Percentiles rank a stretch among this genome's conserved stretches.
Conservation (phyloP, 2,797 vertebrate species). For the Gila robusta region DNA sequence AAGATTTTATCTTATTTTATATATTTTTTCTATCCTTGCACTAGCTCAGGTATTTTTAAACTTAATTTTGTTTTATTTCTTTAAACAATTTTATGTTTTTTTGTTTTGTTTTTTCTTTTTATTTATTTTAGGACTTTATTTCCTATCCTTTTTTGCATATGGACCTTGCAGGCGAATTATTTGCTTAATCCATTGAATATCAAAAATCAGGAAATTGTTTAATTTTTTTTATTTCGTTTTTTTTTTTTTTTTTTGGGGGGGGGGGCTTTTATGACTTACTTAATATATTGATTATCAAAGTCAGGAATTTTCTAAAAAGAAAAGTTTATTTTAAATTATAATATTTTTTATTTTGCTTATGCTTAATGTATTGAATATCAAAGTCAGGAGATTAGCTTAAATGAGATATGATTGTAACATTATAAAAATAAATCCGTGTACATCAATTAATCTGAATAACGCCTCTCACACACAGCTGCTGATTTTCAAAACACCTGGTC, state of each 20-base stretch:
- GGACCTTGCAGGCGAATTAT: not conserved
- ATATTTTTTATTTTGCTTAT: not conserved
- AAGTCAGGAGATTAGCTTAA: not conserved
- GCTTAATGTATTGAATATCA: not conserved
- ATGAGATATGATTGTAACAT: too few relatives aligned
- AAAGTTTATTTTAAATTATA: too few relatives aligned
- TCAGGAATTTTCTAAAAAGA: too few relatives aligned
- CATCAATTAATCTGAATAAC: conserved; percentile 16
- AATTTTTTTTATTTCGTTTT: too few relatives aligned
- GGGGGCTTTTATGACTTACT: too few relatives aligned
- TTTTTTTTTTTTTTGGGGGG: too few relatives aligned
- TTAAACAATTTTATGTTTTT: too few relatives aligned
- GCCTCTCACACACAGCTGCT: conserved; percentile 40
- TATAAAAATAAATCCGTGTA: conserved; percentile 22
- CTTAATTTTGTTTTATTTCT: too few relatives aligned
- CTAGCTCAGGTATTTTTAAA: not conserved
- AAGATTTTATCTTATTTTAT: too few relatives aligned
- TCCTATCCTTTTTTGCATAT: not conserved
- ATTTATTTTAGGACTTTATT: not conserved
- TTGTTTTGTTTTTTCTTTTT: not conserved
- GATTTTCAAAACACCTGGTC: conserved; percentile 29
- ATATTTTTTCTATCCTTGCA: not conserved
- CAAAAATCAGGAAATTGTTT: too few relatives aligned
- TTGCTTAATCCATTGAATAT: not conserved
- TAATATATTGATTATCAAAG: too few relatives aligned